phyloP scores from a whole-genome alignment of 1,140 invertebrate species.

The Drosophila cardini region DNA sequence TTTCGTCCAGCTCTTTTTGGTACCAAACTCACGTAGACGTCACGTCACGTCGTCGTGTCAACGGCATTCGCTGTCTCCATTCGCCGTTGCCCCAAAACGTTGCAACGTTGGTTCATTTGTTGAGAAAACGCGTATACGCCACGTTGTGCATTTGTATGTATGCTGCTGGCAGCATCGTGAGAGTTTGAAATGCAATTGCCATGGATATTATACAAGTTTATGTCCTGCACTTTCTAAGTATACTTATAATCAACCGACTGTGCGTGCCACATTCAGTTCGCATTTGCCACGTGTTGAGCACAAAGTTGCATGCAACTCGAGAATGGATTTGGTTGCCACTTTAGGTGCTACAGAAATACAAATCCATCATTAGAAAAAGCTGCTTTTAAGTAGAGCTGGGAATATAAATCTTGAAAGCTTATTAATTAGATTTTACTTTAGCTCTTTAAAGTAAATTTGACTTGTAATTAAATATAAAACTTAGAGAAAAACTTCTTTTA shows the following conservation, averaged over 20 bases:
- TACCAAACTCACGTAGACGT: constrained; percentile 25
- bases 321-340: neutral
- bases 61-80: constrained; percentile 8
- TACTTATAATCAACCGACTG: constrained; percentile 19
- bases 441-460: too few relatives aligned
- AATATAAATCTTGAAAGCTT: neutral
- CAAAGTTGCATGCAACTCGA: neutral
- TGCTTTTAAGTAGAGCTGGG: neutral
- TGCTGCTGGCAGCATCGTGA: constrained; percentile 11
- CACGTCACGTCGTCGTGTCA: constrained; percentile 50
- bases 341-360: neutral
- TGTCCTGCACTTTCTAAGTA: constrained; percentile 16
- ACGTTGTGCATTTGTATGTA: constrained; percentile 51
- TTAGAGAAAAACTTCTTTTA: too few relatives aligned
- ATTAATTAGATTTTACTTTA: neutral
- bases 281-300: constrained; percentile 49
- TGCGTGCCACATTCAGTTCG: constrained; percentile 35
- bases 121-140: constrained; percentile 54
- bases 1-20: neutral
- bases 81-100: neutral
- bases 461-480: too few relatives aligned
- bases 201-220: constrained; percentile 47
- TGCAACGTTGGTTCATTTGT: constrained; percentile 50
- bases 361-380: neutral
- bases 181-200: constrained; percentile 57